Evolutionary conservation across 2,888 invertebrate genomes (phyloP), one percentile per base, ranked within the genome.

Genomic region (Steinernema carpocapsae): DNA sequence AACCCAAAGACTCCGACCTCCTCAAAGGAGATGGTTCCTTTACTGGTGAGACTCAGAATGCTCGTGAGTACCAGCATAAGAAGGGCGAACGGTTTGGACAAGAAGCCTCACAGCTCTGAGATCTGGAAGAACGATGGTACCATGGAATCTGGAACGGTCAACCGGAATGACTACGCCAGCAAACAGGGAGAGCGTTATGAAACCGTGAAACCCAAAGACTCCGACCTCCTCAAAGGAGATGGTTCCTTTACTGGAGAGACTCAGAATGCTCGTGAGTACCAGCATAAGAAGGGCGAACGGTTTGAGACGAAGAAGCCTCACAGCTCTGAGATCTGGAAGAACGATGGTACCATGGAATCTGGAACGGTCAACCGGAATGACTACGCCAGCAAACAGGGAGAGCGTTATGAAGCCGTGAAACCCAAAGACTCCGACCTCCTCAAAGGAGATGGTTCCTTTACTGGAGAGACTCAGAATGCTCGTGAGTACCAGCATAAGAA

Each of bases 301-400:
- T 79, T 70, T 43, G 80, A 80, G 0, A 19, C 74, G 1, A 56
- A 76, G 46, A 71, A 72, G 26, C 80, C 52, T 17, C 45, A 26
- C 1, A 74, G 64, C 17, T 73, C 72, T 6, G 78, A 78, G 0
- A 46, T 78, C n/a, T 78, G 77, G 77, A 74, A 56, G 48, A 29
- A 26, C 0, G 56, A 71, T 12, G 77, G 77, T 10, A 48, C 48
- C 1, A 29, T 77, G 46, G 78, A 76, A 14, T 71, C 48, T 32
- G 52, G 52, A 0, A 73, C 80, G 14, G 72, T 75, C 4, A 77
- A 48, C 43, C 70, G 76, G 0, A 70, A 46, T 10, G 80, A 78
- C 64, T 82, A 76, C 74, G 24, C 51, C 12, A 70, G 56, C n/a
- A 70, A 45, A 19, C 72, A 73, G 22, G 80, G 80, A 0, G 80